phyloP scores from a whole-genome alignment of 2,113 vertebrate species.

The human region GRCh38 chr11:37952501-37953000 shows the following conservation, averaged over 20 bases:
- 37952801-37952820: background rate
- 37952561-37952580: constrained; percentile 9
- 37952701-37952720: background rate
- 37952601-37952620: constrained; percentile 43
- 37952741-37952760: background rate
- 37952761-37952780: background rate
- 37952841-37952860: background rate
- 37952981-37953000: background rate
- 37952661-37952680: background rate
- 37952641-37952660: background rate
- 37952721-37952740: background rate
- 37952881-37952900: constrained; percentile 1
- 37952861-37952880: background rate
- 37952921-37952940: constrained; percentile 20
- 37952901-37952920: background rate
- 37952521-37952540: constrained; percentile 46
- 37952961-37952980: background rate
- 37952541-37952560: background rate
- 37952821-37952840: background rate
- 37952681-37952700: background rate
- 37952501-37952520: constrained; percentile 65
- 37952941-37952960: background rate
- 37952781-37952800: background rate
- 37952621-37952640: background rate
- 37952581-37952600: constrained; percentile 21